Conservation (phyloP, 2,888 invertebrate genomes). For the Clunio marinus region DNA sequence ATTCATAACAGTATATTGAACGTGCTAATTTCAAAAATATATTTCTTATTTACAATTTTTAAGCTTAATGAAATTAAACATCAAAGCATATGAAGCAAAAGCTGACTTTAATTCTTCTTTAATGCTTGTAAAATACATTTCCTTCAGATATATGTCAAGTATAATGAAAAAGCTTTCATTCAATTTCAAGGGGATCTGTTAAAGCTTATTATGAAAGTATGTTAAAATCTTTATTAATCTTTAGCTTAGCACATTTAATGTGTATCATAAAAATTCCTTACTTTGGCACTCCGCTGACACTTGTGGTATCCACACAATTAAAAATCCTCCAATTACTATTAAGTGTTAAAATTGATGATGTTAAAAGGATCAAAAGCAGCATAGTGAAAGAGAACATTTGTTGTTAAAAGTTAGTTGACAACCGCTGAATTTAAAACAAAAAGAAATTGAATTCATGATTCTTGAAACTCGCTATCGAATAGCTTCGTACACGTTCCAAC, state of each 20-base stretch:
- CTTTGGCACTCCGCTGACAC: slow-evolving; percentile 60
- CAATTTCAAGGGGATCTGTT: too few species aligned
- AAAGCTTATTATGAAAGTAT: neutral
- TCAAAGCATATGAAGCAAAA: too few species aligned
- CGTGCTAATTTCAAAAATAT: slow-evolving; percentile 60
- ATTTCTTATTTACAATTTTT: neutral
- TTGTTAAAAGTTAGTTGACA: too few species aligned
- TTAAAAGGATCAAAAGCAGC: too few species aligned
- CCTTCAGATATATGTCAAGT: too few species aligned
- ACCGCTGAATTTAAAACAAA: too few species aligned
- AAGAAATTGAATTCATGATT: too few species aligned
- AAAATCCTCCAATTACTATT: slow-evolving; percentile 50
- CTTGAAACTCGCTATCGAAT: too few species aligned
- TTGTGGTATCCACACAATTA: slow-evolving; percentile 52
- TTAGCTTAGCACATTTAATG: neutral
- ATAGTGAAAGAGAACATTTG: neutral
- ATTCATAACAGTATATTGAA: slow-evolving; percentile 89
- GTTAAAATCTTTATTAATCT: neutral
- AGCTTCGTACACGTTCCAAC: too few species aligned
- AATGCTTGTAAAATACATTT: too few species aligned
- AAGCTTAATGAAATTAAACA: neutral
- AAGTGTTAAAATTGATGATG: neutral
- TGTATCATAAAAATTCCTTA: slow-evolving; percentile 51
- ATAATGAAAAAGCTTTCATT: too few species aligned
- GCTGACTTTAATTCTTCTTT: too few species aligned